Evolutionary conservation across 2,888 invertebrate species (phyloP).

Genomic region (Campoplex nolae): DNA sequence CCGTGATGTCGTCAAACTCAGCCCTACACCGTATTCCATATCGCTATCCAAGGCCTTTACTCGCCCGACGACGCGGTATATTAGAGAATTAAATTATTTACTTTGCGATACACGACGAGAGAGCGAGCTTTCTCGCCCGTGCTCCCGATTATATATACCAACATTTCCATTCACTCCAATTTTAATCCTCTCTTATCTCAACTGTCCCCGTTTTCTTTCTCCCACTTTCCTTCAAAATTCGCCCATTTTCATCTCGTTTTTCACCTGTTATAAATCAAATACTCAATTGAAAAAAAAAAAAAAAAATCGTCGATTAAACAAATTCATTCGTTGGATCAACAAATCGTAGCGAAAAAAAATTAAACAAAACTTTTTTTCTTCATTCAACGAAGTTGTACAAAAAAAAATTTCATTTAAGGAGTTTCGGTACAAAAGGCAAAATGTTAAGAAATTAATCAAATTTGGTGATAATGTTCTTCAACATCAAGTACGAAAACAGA

Average conservation of each 20-base stretch:
- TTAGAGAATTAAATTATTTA: slow-evolving; percentile 62
- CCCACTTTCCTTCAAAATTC: not conserved
- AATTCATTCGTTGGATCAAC: too few species aligned
- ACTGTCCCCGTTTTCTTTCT: not conserved
- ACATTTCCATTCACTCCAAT: slow-evolving; percentile 4
- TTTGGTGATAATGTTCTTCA: too few species aligned
- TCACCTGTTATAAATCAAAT: not conserved
- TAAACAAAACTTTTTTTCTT: too few species aligned
- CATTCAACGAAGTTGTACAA: too few species aligned
- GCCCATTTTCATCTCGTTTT: not conserved
- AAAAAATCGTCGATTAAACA: not conserved
- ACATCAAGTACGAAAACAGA: too few species aligned
- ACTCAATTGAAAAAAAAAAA: too few species aligned
- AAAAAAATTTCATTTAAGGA: too few species aligned
- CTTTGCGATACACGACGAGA: slow-evolving; percentile 33
- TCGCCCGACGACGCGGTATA: slow-evolving; percentile 30
- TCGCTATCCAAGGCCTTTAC: slow-evolving; percentile 50
- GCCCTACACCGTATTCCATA: slow-evolving; percentile 46
- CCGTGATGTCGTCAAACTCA: slow-evolving; percentile 7
- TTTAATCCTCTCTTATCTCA: not conserved
- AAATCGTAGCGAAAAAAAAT: too few species aligned
- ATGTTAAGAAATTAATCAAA: too few species aligned
- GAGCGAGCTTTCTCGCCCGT: slow-evolving; percentile 16
- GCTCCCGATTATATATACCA: slow-evolving; percentile 26
- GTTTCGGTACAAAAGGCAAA: too few species aligned